Evolutionary conservation across 2,113 vertebrate species (phyloP).

Genomic region (Alethe diademata): DNA sequence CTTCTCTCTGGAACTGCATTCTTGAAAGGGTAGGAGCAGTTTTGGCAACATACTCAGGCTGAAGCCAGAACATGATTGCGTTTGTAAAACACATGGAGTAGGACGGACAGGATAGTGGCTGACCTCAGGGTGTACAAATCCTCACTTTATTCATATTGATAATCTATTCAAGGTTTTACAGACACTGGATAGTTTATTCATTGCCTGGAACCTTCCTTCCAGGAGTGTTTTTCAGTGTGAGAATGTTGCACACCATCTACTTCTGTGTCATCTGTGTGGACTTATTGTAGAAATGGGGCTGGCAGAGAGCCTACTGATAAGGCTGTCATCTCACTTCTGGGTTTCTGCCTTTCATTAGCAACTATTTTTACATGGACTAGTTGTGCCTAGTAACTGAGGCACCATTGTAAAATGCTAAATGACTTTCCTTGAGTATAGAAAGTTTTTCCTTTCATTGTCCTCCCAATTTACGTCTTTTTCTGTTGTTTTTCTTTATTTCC

Average conservation of each 20-base stretch:
- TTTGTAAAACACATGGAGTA: not conserved
- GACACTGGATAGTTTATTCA: not conserved
- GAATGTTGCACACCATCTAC: not conserved
- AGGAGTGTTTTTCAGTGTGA: not conserved
- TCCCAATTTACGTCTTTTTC: not conserved
- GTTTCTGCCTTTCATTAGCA: not conserved
- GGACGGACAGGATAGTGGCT: not conserved
- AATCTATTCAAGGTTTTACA: not conserved
- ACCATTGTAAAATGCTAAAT: not conserved
- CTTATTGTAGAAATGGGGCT: not conserved
- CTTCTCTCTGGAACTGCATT: not conserved
- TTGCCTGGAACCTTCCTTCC: not conserved
- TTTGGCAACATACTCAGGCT: not conserved
- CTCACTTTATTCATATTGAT: not conserved
- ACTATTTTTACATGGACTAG: not conserved
- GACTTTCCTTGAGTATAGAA: not conserved
- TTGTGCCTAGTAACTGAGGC: not conserved
- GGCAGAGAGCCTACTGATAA: not conserved
- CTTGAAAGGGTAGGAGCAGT: not conserved
- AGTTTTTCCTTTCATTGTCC: not conserved
- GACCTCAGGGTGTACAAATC: not conserved
- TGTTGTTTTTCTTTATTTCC: not conserved
- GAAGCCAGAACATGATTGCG: accelerated
- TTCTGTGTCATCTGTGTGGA: not conserved
- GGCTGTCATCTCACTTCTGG: not conserved